phyloP scores from a whole-genome alignment of 2,113 vertebrate species.

The Egretta garzetta region DNA sequence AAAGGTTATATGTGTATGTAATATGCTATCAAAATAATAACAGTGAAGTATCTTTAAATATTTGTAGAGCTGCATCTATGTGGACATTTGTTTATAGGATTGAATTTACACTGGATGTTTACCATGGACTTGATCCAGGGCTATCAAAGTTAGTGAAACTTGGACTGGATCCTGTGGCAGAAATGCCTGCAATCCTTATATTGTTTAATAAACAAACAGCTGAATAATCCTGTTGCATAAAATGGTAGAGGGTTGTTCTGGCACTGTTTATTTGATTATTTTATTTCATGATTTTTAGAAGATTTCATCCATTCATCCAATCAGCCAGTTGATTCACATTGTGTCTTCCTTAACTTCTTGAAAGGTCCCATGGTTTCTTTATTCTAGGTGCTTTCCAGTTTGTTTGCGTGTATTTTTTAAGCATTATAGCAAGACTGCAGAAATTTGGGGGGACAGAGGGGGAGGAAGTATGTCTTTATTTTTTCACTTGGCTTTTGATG shows the following conservation, averaged over 20 bases:
- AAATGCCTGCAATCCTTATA: slow-evolving; percentile 21
- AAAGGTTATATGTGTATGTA: neutral
- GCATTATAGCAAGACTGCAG: neutral
- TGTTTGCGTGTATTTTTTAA: neutral
- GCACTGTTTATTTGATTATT: slow-evolving; percentile 10
- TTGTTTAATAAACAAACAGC: slow-evolving; percentile 56
- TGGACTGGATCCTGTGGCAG: slow-evolving; percentile 38
- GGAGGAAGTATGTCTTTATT: neutral
- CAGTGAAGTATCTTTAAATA: slow-evolving; percentile 12
- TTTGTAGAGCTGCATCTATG: slow-evolving; percentile 5
- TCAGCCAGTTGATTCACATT: neutral
- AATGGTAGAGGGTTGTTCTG: slow-evolving; percentile 4
- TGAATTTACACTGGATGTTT: slow-evolving; percentile 40
- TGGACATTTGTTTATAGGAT: slow-evolving; percentile 24
- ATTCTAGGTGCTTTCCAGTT: neutral
- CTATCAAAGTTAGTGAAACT: slow-evolving; percentile 31
- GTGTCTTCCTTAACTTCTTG: neutral
- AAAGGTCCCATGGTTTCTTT: neutral
- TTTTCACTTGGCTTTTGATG: neutral
- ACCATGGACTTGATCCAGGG: slow-evolving; percentile 44
- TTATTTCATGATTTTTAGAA: neutral
- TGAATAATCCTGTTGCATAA: slow-evolving; percentile 21
- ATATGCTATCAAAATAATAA: slow-evolving; percentile 3
- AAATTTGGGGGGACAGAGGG: neutral
- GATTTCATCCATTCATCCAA: neutral